Conservation (phyloP, 2,797 vertebrate species). For the Trematomus bernacchii region DNA sequence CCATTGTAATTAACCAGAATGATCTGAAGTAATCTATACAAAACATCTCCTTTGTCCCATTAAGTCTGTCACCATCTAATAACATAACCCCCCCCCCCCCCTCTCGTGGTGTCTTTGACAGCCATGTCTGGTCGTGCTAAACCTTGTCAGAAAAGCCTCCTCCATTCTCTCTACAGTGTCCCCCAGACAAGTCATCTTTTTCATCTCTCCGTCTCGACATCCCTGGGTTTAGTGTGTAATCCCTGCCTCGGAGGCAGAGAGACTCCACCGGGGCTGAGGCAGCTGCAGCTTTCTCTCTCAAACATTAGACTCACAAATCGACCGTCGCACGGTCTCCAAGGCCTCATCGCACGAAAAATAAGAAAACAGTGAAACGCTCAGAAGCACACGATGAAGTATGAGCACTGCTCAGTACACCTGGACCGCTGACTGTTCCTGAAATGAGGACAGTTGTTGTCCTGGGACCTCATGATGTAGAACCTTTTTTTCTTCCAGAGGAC, state of each 20-base stretch:
- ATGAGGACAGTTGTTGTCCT: constrained; percentile 13
- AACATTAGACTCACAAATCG: constrained; percentile 79
- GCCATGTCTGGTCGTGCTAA: constrained; percentile 35
- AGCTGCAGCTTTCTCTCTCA: constrained; percentile 67
- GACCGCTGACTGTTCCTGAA: constrained; percentile 17
- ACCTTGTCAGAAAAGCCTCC: constrained; percentile 61
- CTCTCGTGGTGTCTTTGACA: constrained; percentile 28
- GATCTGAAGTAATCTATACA: not conserved
- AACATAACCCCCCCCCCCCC: constrained; percentile 36
- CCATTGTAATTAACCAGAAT: not conserved
- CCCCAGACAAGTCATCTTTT: constrained; percentile 48
- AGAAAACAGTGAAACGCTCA: constrained; percentile 52
- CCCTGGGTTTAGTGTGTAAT: constrained; percentile 69
- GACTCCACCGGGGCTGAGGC: constrained; percentile 50
- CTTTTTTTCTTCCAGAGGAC: constrained; percentile 8
- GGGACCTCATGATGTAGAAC: not conserved
- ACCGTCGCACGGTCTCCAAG: constrained; percentile 51
- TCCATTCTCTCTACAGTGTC: constrained; percentile 54
- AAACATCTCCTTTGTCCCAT: constrained; percentile 10
- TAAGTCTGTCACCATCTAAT: constrained; percentile 30
- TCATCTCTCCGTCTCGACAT: constrained; percentile 60
- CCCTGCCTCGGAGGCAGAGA: constrained; percentile 68
- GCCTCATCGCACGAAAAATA: constrained; percentile 48
- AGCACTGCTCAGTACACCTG: constrained; percentile 33
- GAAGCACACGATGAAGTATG: constrained; percentile 33